Conservation (phyloP, 2,113 vertebrate species). For the Amblyornis subalaris region DNA sequence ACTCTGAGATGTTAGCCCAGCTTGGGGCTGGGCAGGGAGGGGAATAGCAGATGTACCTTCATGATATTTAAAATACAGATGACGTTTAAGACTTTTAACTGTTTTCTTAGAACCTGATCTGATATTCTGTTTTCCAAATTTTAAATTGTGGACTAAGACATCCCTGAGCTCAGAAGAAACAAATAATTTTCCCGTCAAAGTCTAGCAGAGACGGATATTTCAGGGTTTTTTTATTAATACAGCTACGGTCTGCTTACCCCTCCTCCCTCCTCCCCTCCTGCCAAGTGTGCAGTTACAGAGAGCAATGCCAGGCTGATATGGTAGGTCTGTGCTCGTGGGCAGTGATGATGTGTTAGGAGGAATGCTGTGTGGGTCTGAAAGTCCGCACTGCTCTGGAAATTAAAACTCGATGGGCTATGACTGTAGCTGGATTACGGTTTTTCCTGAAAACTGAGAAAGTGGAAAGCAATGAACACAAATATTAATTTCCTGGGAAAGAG, state of each 20-base stretch:
- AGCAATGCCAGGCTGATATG: fast-evolving
- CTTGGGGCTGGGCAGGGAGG: neutral
- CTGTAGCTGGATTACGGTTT: neutral
- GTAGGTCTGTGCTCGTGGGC: neutral
- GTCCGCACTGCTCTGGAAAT: neutral
- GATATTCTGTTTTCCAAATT: neutral
- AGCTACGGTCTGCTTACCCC: neutral
- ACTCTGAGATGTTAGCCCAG: neutral
- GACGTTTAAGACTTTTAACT: neutral
- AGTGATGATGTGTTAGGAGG: neutral
- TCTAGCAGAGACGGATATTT: neutral
- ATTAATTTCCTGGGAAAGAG: neutral
- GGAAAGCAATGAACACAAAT: neutral
- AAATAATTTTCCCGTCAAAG: neutral
- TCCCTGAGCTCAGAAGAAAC: neutral
- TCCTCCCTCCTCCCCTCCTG: neutral
- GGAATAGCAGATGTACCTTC: neutral
- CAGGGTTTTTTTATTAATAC: neutral
- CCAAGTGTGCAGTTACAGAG: neutral
- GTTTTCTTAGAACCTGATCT: neutral
- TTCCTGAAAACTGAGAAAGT: neutral
- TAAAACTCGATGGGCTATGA: neutral
- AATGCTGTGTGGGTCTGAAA: neutral
- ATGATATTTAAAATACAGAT: neutral
- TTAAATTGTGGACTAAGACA: neutral